Evolutionary conservation across 1,140 invertebrate genomes (phyloP).

Genomic region (Grapholita molesta): DNA sequence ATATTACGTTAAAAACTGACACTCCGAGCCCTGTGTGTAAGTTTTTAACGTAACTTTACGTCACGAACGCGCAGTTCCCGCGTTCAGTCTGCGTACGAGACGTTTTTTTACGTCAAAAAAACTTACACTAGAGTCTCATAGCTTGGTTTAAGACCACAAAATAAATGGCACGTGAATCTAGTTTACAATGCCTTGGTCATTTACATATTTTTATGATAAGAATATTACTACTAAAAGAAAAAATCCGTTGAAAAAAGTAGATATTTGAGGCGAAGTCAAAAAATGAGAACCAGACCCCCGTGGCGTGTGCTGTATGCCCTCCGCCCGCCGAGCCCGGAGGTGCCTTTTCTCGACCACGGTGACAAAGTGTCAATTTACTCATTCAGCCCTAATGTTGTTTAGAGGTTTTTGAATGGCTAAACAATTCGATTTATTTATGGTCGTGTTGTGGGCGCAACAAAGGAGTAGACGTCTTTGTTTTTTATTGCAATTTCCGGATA

Average conservation of each 20-base stretch:
- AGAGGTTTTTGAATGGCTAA: slow-evolving; percentile 59
- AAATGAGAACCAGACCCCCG: slow-evolving; percentile 40
- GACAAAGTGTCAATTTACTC: slow-evolving; percentile 73
- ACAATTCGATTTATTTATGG: slow-evolving; percentile 72
- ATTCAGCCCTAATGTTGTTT: slow-evolving; percentile 73
- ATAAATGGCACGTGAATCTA: too few species aligned
- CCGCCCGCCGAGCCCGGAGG: slow-evolving; percentile 23
- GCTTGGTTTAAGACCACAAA: too few species aligned
- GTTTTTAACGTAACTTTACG: too few species aligned
- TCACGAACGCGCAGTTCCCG: too few species aligned
- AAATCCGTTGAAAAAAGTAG: neutral
- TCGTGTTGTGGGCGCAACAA: slow-evolving; percentile 57
- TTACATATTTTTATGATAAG: neutral
- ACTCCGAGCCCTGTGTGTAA: too few species aligned
- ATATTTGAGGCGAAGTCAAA: slow-evolving; percentile 6
- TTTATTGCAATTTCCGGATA: slow-evolving; percentile 64
- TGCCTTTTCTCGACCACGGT: slow-evolving; percentile 47
- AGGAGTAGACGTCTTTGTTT: slow-evolving; percentile 38
- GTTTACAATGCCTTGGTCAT: too few species aligned
- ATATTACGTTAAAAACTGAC: too few species aligned
- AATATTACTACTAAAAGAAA: neutral
- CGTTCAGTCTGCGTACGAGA: too few species aligned
- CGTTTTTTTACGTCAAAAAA: too few species aligned
- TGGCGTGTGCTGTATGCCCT: slow-evolving; percentile 27
- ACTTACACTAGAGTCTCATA: too few species aligned